phyloP scores from a whole-genome alignment of 2,113 vertebrate species.

The Stomatorhinus ivindoensis region DNA sequence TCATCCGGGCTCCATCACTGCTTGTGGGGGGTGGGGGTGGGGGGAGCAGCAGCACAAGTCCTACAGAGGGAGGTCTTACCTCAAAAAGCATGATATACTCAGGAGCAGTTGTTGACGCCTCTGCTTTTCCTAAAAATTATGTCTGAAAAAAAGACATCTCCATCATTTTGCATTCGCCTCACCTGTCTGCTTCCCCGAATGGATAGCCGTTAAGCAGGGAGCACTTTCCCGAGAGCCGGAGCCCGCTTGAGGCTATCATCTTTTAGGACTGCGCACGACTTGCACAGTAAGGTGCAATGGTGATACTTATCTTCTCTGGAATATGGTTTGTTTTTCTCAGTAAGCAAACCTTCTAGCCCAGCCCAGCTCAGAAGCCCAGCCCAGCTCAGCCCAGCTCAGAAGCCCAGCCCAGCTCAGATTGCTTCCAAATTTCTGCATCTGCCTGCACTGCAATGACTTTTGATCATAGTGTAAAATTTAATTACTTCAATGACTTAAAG shows the following conservation, averaged over 20 bases:
- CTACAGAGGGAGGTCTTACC: background rate
- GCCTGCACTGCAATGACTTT: background rate
- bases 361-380: background rate
- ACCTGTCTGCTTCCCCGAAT: conserved; percentile 13
- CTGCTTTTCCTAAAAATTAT: background rate
- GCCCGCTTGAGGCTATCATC: conserved; percentile 34
- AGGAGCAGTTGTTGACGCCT: background rate
- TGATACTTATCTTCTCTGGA: background rate
- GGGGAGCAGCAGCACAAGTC: background rate
- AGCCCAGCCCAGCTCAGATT: background rate
- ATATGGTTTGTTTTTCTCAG: background rate
- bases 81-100: background rate
- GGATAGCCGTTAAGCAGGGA: conserved; percentile 33
- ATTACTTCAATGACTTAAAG: background rate
- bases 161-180: conserved; percentile 15
- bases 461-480: background rate
- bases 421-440: background rate
- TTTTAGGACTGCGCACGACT: conserved; percentile 41
- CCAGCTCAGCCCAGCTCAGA: too few relatives aligned
- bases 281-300: conserved; percentile 28
- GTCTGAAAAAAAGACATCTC: background rate
- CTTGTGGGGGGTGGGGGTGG: background rate
- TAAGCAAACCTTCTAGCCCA: background rate
- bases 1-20: background rate
- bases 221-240: conserved; percentile 37